Conservation (phyloP, 2,888 invertebrate genomes). For the Isotomurus palustris region DNA sequence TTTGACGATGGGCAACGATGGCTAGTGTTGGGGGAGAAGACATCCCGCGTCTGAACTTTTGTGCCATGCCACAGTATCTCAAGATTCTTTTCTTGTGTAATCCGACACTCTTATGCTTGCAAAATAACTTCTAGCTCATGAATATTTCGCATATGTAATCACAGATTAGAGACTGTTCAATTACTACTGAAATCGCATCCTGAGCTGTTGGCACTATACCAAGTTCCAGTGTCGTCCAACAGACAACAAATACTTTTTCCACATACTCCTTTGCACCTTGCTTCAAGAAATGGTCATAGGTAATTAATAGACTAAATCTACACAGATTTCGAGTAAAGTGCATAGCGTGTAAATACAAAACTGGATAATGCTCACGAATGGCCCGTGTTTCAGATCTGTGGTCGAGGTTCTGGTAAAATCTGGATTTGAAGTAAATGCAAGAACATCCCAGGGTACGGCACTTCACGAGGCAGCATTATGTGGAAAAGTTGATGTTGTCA, state of each 20-base stretch:
- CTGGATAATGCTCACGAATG: neutral
- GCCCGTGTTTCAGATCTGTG: constrained; percentile 64
- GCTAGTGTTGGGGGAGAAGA: too few relatives aligned
- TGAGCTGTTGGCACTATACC: constrained; percentile 63
- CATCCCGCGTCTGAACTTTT: too few relatives aligned
- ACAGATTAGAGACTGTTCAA: constrained; percentile 79
- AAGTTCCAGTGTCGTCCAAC: constrained; percentile 37
- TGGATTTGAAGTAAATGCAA: constrained; percentile 80
- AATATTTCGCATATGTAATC: too few relatives aligned
- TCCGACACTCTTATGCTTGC: too few relatives aligned
- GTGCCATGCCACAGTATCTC: too few relatives aligned
- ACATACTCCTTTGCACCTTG: constrained; percentile 86
- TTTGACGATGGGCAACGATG: neutral
- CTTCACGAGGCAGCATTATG: constrained; percentile 90
- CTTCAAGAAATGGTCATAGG: constrained; percentile 88
- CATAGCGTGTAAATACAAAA: neutral
- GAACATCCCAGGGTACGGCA: constrained; percentile 81
- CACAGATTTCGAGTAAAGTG: too few relatives aligned
- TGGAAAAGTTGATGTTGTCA: constrained; percentile 83
- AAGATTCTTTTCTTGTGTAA: too few relatives aligned
- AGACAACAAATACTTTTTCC: constrained; percentile 55
- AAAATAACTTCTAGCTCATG: too few relatives aligned
- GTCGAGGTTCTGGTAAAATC: constrained; percentile 76
- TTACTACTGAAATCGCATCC: constrained; percentile 77
- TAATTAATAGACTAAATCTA: constrained; percentile 54